These are phyloP conservation scores for Crax fasciolata DNA, from an alignment of 2,797 vertebrate species.

Conservation along the genomic window DNA sequence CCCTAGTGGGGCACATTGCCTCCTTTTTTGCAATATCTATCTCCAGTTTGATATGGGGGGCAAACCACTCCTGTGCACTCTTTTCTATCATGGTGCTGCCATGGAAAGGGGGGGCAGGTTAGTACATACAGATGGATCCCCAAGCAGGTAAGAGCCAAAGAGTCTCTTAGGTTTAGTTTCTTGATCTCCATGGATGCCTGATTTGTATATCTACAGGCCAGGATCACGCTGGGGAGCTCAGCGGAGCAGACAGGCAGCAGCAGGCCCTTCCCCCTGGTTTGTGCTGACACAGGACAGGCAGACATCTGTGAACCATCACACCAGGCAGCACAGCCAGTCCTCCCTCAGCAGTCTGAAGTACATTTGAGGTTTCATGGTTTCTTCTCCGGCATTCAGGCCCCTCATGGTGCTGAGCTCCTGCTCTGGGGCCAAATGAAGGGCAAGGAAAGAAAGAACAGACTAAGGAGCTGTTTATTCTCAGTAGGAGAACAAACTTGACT, in stretches of 20 bases:
- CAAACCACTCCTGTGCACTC: background rate
- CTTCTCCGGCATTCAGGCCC: background rate
- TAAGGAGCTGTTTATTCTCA: background rate
- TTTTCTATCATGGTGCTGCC: background rate
- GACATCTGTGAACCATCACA: background rate
- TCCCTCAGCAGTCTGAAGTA: background rate
- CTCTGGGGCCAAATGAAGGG: background rate
- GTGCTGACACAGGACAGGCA: background rate
- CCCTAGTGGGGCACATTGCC: background rate
- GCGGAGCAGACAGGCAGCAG: fast-evolving
- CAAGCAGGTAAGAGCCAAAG: background rate
- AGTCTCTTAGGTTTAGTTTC: background rate
- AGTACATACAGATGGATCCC: fast-evolving
- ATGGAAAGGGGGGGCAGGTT: background rate
- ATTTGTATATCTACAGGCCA: background rate
- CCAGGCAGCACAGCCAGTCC: background rate
- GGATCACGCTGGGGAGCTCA: no score
- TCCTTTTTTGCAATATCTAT: no score
- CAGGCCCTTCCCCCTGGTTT: background rate
- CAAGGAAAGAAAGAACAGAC: background rate
- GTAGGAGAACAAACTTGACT: background rate
- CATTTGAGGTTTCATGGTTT: background rate
- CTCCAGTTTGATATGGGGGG: fast-evolving
- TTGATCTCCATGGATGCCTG: background rate
- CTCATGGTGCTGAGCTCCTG: fast-evolving